Conservation (phyloP, 2,797 vertebrate species). For the Peromyscus melanophrys region DNA sequence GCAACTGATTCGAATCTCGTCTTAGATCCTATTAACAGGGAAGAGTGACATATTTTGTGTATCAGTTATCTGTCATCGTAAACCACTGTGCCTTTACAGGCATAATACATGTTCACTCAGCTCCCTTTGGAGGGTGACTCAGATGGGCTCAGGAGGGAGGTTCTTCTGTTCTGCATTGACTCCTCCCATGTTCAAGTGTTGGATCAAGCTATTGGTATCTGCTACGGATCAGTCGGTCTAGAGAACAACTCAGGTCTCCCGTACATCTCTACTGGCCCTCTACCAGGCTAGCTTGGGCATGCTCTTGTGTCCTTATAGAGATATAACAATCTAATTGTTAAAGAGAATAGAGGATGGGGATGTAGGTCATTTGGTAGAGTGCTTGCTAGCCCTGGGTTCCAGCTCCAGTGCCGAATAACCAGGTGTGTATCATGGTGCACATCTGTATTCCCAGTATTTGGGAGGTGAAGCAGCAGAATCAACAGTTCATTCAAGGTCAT, state of each 20-base stretch:
- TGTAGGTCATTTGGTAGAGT: not conserved
- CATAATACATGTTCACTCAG: not conserved
- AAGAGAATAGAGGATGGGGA: not conserved
- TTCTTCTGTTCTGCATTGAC: not conserved
- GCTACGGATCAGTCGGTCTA: no score
- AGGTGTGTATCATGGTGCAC: not conserved
- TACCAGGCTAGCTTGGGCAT: not conserved
- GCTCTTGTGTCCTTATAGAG: not conserved
- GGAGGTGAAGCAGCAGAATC: not conserved
- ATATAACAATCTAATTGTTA: not conserved
- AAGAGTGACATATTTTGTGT: not conserved
- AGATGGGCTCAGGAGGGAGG: not conserved
- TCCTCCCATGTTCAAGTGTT: not conserved
- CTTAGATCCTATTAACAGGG: not conserved
- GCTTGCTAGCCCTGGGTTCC: not conserved
- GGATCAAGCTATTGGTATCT: not conserved
- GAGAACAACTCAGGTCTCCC: not conserved
- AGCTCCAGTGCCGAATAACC: not conserved
- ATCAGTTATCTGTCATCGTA: not conserved
- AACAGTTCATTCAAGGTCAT: not conserved
- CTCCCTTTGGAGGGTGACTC: no score
- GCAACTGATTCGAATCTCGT: rapidly evolving
- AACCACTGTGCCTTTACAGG: not conserved
- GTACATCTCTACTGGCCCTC: not conserved
- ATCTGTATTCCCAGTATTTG: not conserved